These are phyloP conservation scores for Corvus hawaiiensis DNA, from an alignment of 2,113 vertebrate genomes.

Conservation along the genomic window DNA sequence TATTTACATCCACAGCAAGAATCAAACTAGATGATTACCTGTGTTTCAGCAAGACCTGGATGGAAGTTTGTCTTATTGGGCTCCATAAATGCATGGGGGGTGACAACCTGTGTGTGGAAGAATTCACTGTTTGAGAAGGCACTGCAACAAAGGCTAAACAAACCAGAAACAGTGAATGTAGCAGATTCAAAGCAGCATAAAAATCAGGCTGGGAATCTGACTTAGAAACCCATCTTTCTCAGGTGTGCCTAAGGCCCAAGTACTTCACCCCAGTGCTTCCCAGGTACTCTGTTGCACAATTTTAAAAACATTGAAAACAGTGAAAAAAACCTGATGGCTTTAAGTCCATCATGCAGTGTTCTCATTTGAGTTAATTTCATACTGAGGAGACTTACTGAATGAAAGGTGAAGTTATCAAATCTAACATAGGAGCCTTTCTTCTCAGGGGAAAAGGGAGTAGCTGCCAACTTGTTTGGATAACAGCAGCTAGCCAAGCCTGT, in stretches of 20 bases:
- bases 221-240: not conserved
- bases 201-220: not conserved
- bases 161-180: not conserved
- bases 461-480: not conserved
- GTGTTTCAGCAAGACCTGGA: not conserved
- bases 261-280: not conserved
- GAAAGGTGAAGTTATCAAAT: not conserved
- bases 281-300: not conserved
- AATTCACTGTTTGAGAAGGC: not conserved
- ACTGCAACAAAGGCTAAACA: not conserved
- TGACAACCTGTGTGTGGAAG: not conserved
- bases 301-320: not conserved
- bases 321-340: not conserved
- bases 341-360: not conserved
- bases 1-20: not conserved
- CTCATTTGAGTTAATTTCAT: not conserved
- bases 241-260: not conserved
- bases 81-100: rapidly evolving
- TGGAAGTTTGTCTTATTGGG: not conserved
- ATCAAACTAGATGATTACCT: not conserved
- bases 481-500: not conserved
- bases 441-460: not conserved
- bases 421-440: not conserved
- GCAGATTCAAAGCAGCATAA: not conserved
- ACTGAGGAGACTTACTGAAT: not conserved